Percentiles rank a stretch among this genome's conserved stretches.
Evolutionary conservation across 2,797 vertebrate genomes (phyloP).

Genomic region (Gymnoscopelus microlampas): DNA sequence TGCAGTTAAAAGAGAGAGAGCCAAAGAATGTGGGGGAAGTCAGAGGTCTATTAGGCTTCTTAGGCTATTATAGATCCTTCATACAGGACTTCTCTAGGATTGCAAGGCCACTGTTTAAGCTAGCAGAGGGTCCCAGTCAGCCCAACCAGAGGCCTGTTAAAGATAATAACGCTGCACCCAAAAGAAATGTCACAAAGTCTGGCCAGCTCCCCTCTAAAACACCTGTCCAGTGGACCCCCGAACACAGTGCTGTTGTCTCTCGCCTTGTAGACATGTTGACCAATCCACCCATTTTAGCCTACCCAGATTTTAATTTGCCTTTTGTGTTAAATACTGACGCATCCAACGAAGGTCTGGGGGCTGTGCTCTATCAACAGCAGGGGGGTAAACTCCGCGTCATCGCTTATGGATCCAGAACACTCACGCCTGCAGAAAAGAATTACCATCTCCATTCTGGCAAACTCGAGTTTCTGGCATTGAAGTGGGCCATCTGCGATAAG

Average conservation of each 20-base stretch:
- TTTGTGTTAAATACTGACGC: constrained; percentile 10
- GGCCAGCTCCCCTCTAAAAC: background rate
- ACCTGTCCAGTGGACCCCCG: background rate
- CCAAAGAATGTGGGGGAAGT: too few species aligned
- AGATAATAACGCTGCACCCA: too few species aligned
- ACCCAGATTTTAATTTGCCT: constrained; percentile 10
- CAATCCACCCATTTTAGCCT: background rate
- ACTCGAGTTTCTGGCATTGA: too few species aligned
- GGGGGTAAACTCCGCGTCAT: background rate
- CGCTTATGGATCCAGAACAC: too few species aligned
- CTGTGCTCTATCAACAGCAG: constrained; percentile 1
- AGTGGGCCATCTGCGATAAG: too few species aligned
- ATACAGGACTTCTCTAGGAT: too few species aligned
- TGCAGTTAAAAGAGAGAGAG: background rate
- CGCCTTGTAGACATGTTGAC: constrained; percentile 10
- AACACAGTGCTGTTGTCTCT: background rate
- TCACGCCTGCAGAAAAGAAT: too few species aligned
- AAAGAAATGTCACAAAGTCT: too few species aligned
- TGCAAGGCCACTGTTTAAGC: too few species aligned
- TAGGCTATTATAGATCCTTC: background rate
- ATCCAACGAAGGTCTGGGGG: constrained; percentile 14
- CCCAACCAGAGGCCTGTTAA: too few species aligned
- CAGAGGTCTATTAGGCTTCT: background rate
- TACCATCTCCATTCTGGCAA: too few species aligned
- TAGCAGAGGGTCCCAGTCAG: too few species aligned